Evolutionary conservation across 2,888 invertebrate species (phyloP), one percentile per base, ranked within the genome.

Genomic region (Plagiodera versicolora): DNA sequence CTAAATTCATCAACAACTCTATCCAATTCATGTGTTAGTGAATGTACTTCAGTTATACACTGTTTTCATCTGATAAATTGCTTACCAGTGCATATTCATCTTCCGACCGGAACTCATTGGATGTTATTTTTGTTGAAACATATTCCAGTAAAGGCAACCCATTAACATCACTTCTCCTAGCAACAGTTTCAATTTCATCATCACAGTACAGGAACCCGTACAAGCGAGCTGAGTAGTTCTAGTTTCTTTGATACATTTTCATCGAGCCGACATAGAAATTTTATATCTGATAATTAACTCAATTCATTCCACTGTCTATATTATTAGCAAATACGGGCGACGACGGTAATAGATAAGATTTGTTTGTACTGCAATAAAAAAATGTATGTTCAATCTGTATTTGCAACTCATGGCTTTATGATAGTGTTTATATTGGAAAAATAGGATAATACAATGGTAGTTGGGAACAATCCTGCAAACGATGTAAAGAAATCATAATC

Each of bases 321-420:
- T 51, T 32, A 52, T 56, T 56, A 52, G 17, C 46, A 62, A 57
- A 58, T 65, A 56, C 57, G 60, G 60, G 60, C 58, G 19, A 35
- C 44, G 35, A 58, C 56, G 55, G 60, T 60, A 53, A 19, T 32
- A 58, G 61, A 65, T 65, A 58, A 61, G 48, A 56, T 46, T 59
- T 61, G 58, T 61, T 60, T 62, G 53, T 54, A 35, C 10, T 57
- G 57, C 14, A 39, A 39, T 39, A 39, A 39, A 39, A 60, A 61
- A 61, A 57, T 54, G 24, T 30, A 61, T 48, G 52, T 48, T 51
- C 50, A 60, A 57, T 59, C 47, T 56, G 54, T 66, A 61, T 66
- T 61, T 66, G 51, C 63, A 46, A 57, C 55, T 19, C 24, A 44
- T 53, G 17, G 53, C 44, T 53, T 53, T 20, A 44, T 35, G 6